These are phyloP conservation scores for Pyrochroa serraticornis DNA, from an alignment of 2,888 invertebrate genomes.

Conservation along the genomic window DNA sequence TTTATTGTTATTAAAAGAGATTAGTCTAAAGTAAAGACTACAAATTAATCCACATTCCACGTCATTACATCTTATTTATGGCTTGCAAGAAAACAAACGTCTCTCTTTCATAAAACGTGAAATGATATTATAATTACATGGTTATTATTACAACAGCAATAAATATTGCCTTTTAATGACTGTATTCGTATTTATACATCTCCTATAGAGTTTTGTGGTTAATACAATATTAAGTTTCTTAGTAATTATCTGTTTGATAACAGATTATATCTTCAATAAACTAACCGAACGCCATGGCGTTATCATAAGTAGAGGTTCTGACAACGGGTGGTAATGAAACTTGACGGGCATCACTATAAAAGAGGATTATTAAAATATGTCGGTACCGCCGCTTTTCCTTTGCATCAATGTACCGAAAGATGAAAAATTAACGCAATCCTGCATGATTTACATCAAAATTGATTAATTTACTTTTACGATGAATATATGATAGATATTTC, in stretches of 20 bases:
- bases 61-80: conserved; percentile 21
- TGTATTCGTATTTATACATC: conserved; percentile 10
- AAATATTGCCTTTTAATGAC: conserved; percentile 24
- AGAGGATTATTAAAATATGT: conserved; percentile 17
- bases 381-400: conserved; percentile 7
- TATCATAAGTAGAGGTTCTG: conserved; percentile 1
- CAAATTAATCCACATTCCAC: conserved; percentile 16
- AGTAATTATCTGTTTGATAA: conserved; percentile 22
- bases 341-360: conserved; percentile 22
- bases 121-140: conserved; percentile 25
- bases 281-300: conserved; percentile 1
- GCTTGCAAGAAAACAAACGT: conserved; percentile 15
- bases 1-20: conserved; percentile 20
- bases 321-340: conserved; percentile 21
- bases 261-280: conserved; percentile 16
- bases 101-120: conserved; percentile 16
- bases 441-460: too few species aligned
- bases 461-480: too few species aligned
- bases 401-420: conserved; percentile 13
- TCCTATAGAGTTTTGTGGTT: conserved; percentile 12
- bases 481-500: too few species aligned
- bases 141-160: conserved; percentile 19
- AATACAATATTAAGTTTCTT: conserved; percentile 19
- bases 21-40: conserved; percentile 14
- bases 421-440: not conserved